Base-by-base conservation (phyloP, 2,888 invertebrate genomes). In the Siphonodentalium dalli region DNA sequence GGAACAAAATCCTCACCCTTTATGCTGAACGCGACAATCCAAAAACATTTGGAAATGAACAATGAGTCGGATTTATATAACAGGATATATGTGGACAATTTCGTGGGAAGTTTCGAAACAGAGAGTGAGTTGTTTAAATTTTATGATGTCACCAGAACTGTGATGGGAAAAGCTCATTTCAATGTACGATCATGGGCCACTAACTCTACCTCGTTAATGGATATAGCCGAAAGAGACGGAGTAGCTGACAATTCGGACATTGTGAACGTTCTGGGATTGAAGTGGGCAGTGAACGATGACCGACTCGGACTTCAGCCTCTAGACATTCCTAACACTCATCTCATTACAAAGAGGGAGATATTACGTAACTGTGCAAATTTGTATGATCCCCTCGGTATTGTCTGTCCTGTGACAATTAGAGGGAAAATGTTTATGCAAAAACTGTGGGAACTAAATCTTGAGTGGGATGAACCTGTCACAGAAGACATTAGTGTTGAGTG, bases 151-250 rank as follows among this genome's bases (percentile, higher is more conserved):
- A n/a, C 51, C 4, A 28, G 56, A 26, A 24, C 28, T 18, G 9
- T 61, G 20, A 15, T 57, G 38, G 11, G 37, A 11, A 20, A 38
- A 7, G 54, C 33, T 11, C 54, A 48, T 13, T 52, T 63, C 29
- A 58, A 54, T 15, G 29, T 63, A 9, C 45, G 60, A 21, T 60
- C 55, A 18, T 55, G 51, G 55, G 38, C 34, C 5, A 54, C 60
- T 9, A 56, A 55, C 39, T 33, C 11, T 24, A 24, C 33, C 15
- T 11, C 2, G 5, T 26, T 58, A 18, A 31, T n/a, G 1, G 24
- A 2, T 26, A 21, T 31, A 13, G 54, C 50, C 5, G 28, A 15
- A 24, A n/a, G 20, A 18, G 49, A 58, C 13, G 45, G 9, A 26
- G n/a, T 26, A n/a, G 24, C 23, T 27, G 11, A 27, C 8, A 23